Conservation (phyloP, 2,113 vertebrate genomes). For the Centrocercus urophasianus region DNA sequence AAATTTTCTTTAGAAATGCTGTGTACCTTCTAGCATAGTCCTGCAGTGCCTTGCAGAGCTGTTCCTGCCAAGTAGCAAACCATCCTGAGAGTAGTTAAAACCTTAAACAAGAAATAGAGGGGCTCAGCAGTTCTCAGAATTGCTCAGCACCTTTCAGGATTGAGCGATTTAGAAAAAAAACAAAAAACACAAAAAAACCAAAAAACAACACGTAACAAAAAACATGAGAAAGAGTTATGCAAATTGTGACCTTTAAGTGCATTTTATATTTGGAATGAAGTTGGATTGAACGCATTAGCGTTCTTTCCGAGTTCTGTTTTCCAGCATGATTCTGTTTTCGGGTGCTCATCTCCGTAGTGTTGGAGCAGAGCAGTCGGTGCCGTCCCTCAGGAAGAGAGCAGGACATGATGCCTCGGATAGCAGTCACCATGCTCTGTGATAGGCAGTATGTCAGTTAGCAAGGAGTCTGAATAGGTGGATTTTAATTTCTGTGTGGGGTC, state of each 20-base stretch:
- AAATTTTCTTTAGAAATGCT: not conserved
- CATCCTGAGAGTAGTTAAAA: not conserved
- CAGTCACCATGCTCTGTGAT: fast-evolving
- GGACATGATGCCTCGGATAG: not conserved
- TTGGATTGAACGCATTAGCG: not conserved
- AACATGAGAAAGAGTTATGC: slow-evolving; percentile 65
- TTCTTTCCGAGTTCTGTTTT: slow-evolving; percentile 63
- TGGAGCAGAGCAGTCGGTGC: not conserved
- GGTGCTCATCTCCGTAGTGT: slow-evolving; percentile 23
- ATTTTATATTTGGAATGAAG: slow-evolving; percentile 70
- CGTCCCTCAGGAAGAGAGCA: fast-evolving
- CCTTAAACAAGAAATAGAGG: not conserved
- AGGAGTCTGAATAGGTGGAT: slow-evolving; percentile 49
- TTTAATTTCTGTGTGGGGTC: slow-evolving; percentile 65
- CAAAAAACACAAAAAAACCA: not conserved
- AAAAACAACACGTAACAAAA: slow-evolving; percentile 40
- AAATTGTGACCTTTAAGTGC: slow-evolving; percentile 68
- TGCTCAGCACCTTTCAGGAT: slow-evolving; percentile 4
- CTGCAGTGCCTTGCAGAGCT: not conserved
- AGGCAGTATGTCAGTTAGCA: not conserved
- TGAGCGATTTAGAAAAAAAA: slow-evolving; percentile 1
- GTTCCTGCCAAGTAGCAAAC: not conserved
- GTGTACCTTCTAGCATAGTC: fast-evolving
- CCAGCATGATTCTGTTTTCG: slow-evolving; percentile 4
- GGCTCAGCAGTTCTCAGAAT: not conserved